Base-by-base conservation (phyloP, 2,797 vertebrate genomes). In the Sebastolobus alascanus region DNA sequence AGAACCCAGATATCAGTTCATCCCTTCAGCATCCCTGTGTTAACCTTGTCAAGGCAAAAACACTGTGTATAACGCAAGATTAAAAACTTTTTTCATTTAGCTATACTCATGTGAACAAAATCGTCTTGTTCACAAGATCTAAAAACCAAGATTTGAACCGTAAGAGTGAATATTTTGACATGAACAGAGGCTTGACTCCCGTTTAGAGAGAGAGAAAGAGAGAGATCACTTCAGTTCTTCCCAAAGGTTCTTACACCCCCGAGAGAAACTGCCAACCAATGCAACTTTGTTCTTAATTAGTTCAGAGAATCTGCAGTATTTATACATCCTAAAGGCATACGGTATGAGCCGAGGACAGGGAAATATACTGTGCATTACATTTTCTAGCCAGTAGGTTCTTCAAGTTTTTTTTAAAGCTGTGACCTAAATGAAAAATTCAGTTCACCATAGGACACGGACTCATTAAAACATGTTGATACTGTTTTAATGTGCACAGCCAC, bases 271-370 rank as follows among this genome's bases (percentile, higher is more conserved):
- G 75, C 75, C 58, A 84, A 86, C 87, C 71, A 71, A 75, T 79
- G 87, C 86, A 92, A 90, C 86, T 93, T 88, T 91, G 69, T 85
- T 90, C 84, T 87, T 93, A 93, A 94, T 93, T 92, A 93, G 87
- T 87, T 82, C 64, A 75, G 25, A 75, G 72, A 82, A 79, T 82
- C 83, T 87, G 73, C 77, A 88, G 88, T 84, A 90, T 92, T 87
- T 65, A 90, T 84, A 81, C 50, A 25, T 55, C 84, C 90, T 89
- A 31, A 72, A 90, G 92, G 87, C 87, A 92, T 72, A 68, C 38
- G 68, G 71, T 69, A 50, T 18, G 68, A 89, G 83, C 71, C 4
- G 29, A 88, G 82, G 85, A 83, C 84, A 79, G 54, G 83, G 33
- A 82, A 81, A 80, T 78, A 69, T 81, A 79, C 67, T 75, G 80